Conservation (phyloP, 2,888 invertebrate genomes). For the Nebria salina region DNA sequence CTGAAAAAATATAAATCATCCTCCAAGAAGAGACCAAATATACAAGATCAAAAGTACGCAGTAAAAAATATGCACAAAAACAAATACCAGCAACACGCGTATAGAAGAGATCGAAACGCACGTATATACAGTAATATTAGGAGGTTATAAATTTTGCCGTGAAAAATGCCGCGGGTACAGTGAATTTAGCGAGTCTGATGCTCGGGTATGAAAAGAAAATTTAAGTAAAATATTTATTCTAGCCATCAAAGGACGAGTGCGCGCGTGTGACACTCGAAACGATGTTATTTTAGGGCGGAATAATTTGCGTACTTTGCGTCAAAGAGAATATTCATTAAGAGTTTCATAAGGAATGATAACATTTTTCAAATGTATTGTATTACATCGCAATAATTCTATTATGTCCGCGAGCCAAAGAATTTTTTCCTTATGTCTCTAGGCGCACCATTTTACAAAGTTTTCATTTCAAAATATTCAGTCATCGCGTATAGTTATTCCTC, state of each 20-base stretch:
- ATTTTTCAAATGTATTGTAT: constrained; percentile 42
- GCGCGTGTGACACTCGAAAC: constrained; percentile 32
- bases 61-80: constrained; percentile 11
- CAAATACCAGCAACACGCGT: constrained; percentile 19
- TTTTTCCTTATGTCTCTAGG: background rate
- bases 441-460: background rate
- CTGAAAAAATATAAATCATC: background rate
- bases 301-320: constrained; percentile 45
- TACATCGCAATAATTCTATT: constrained; percentile 36
- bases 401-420: constrained; percentile 12
- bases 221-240: constrained; percentile 47
- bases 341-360: constrained; percentile 34
- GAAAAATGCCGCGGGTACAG: constrained; percentile 6
- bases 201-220: constrained; percentile 40
- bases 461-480: background rate
- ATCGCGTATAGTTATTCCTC: background rate
- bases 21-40: constrained; percentile 20
- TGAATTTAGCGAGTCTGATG: constrained; percentile 2
- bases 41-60: constrained; percentile 29
- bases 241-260: constrained; percentile 36
- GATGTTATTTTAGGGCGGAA: constrained; percentile 44
- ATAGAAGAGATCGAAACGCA: constrained; percentile 6
- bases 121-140: constrained; percentile 7
- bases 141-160: background rate
- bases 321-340: constrained; percentile 47